phyloP scores from a whole-genome alignment of 1,140 invertebrate species.

The Drosophila navojoa region DNA sequence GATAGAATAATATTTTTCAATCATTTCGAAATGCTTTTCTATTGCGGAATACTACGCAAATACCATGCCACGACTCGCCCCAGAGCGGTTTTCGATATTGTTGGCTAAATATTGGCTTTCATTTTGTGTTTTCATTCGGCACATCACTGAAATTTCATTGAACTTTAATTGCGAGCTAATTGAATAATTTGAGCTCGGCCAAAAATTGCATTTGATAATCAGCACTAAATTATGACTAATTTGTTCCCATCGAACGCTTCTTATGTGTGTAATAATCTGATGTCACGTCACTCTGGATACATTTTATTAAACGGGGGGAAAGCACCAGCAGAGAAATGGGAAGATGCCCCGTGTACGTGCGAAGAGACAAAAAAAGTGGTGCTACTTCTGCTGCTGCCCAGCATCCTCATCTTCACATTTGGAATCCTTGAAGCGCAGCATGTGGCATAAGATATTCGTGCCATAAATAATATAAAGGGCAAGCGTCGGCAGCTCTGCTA shows the following conservation, averaged over 20 bases:
- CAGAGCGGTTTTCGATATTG: conserved; percentile 21
- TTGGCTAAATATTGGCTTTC: conserved; percentile 26
- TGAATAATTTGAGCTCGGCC: conserved; percentile 34
- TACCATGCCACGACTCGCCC: conserved; percentile 1
- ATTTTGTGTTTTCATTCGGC: conserved; percentile 1
- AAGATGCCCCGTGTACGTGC: conserved; percentile 25
- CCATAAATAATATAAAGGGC: conserved; percentile 46
- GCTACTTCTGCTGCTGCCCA: conserved; percentile 8
- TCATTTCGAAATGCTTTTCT: conserved; percentile 59
- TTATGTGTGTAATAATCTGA: background rate
- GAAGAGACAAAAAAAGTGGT: background rate
- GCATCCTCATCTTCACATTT: conserved; percentile 15
- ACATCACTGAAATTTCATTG: conserved; percentile 15
- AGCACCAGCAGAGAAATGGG: background rate
- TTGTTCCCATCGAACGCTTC: background rate
- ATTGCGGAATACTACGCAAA: conserved; percentile 32
- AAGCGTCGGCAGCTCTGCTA: conserved; percentile 11
- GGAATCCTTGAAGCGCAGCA: conserved; percentile 31
- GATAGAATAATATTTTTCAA: conserved; percentile 74
- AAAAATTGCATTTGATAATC: background rate
- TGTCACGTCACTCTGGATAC: conserved; percentile 28
- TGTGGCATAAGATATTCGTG: conserved; percentile 41
- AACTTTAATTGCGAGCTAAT: conserved; percentile 33
- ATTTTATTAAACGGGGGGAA: conserved; percentile 29
- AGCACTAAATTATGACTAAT: conserved; percentile 7